phyloP scores from a whole-genome alignment of 2,888 invertebrate genomes.

The Dolomedes plantarius region DNA sequence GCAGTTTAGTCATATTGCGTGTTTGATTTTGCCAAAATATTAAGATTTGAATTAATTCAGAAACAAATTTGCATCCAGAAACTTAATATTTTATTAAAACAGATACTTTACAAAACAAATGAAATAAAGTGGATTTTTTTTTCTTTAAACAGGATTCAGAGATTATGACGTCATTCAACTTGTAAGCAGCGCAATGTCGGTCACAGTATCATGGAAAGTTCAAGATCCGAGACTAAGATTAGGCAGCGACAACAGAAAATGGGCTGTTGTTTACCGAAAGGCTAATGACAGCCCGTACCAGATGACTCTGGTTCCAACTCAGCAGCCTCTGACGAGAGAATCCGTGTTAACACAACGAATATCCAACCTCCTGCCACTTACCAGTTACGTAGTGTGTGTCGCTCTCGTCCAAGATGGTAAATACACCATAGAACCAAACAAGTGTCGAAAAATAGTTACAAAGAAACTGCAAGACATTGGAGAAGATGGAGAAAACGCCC shows the following conservation, averaged over 20 bases:
- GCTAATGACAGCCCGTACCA: constrained; percentile 57
- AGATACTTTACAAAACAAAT: no score
- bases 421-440: constrained; percentile 46
- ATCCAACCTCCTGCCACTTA: constrained; percentile 13
- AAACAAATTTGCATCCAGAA: no score
- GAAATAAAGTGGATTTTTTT: no score
- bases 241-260: neutral
- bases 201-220: constrained; percentile 45
- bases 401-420: constrained; percentile 38
- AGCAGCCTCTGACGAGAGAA: neutral
- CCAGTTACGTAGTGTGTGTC: constrained; percentile 47
- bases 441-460: constrained; percentile 35
- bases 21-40: no score
- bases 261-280: constrained; percentile 53
- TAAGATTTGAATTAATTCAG: no score
- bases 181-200: constrained; percentile 18
- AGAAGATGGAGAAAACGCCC: neutral
- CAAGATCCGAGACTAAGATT: neutral
- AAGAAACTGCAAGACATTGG: neutral
- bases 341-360: constrained; percentile 31
- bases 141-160: constrained; percentile 20
- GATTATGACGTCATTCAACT: constrained; percentile 42
- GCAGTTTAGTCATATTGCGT: no score
- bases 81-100: no score
- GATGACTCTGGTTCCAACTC: constrained; percentile 42